Percentiles rank a stretch among this genome's conserved stretches.
phyloP scores from a whole-genome alignment of 37 sponge, comb jelly and placozoan genomes.

The Geodia barretti region DNA sequence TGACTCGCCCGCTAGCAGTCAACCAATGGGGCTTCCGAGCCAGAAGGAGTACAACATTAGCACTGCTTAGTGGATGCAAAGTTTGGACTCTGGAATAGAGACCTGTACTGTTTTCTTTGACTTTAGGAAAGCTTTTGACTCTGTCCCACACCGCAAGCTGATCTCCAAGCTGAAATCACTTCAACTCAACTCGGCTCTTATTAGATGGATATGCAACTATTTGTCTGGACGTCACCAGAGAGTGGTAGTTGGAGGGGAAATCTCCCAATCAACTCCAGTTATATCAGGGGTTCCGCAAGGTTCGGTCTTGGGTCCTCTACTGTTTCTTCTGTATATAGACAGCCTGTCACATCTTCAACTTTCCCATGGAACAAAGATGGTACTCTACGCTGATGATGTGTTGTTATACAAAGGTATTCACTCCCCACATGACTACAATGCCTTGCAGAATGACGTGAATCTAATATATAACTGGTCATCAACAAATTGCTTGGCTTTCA shows the following conservation, averaged over 20 bases:
- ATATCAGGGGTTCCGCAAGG: constrained; percentile 18
- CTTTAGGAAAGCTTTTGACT: constrained; percentile 6
- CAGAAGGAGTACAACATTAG: neutral
- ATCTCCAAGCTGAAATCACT: neutral
- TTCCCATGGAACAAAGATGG: neutral
- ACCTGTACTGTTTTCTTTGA: neutral
- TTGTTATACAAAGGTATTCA: neutral
- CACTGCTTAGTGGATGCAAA: too few species aligned
- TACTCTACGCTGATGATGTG: neutral
- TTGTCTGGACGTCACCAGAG: neutral
- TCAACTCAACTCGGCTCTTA: neutral
- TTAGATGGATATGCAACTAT: constrained; percentile 1
- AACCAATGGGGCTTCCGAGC: constrained; percentile 7
- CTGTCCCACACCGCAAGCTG: neutral
- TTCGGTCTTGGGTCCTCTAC: constrained; percentile 5
- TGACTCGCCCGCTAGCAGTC: neutral
- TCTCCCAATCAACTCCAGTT: neutral
- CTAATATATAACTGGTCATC: too few species aligned
- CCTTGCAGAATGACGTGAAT: neutral
- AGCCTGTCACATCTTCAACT: neutral
- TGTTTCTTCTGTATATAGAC: constrained; percentile 7
- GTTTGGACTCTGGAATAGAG: neutral
- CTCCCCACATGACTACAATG: neutral
- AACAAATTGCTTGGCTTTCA: too few species aligned
- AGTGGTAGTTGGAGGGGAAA: neutral